Evolutionary conservation across 92 coral and sea anemone species (phyloP).

Genomic region (Epizoanthus illoricatus): DNA sequence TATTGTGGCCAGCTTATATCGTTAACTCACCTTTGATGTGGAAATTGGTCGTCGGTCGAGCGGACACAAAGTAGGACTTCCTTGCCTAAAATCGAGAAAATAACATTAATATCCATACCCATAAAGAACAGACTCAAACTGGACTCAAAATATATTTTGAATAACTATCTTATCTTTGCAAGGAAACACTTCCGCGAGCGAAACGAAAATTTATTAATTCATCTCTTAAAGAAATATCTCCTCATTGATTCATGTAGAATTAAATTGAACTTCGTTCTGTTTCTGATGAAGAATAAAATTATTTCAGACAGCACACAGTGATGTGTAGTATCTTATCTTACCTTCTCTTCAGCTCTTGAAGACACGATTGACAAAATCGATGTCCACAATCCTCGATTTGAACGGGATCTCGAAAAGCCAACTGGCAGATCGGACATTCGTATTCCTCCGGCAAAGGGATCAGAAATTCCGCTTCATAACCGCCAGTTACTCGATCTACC

Average conservation of each 20-base stretch:
- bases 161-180: background rate
- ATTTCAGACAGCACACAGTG: background rate
- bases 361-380: conserved; percentile 94
- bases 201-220: background rate
- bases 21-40: conserved; percentile 74
- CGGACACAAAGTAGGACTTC: conserved; percentile 87
- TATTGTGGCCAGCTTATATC: background rate
- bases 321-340: conserved; percentile 23
- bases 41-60: conserved; percentile 91
- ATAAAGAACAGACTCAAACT: background rate
- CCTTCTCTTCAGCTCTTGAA: conserved; percentile 94
- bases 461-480: conserved; percentile 92
- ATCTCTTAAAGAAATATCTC: background rate
- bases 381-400: conserved; percentile 99
- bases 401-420: conserved; percentile 96
- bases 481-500: conserved; percentile 94
- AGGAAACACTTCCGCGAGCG: background rate
- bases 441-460: conserved; percentile 86
- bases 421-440: conserved; percentile 98
- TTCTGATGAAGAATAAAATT: background rate
- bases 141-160: background rate
- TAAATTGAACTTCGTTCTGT: background rate
- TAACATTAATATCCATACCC: background rate
- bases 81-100: conserved; percentile 52
- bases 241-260: background rate